Conservation (phyloP, 2,797 vertebrate genomes). For the Dermochelys coriacea region DNA sequence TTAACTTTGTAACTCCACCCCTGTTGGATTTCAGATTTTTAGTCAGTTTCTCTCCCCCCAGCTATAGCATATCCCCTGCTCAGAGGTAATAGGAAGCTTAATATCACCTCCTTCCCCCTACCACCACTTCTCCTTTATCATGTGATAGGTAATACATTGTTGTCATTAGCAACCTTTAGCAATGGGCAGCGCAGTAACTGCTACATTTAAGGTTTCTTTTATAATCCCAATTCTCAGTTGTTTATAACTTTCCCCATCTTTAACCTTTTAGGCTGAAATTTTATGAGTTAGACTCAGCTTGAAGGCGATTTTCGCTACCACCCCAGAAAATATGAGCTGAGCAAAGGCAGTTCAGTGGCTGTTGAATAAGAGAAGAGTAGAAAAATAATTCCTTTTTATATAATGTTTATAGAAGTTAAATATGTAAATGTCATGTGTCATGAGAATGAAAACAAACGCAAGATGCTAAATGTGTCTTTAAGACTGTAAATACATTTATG, state of each 20-base stretch:
- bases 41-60: background rate
- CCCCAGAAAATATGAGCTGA: background rate
- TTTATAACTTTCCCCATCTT: background rate
- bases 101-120: background rate
- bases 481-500: background rate
- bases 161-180: background rate
- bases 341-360: background rate
- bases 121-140: background rate
- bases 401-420: background rate
- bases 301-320: background rate
- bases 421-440: background rate
- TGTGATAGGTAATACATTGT: background rate
- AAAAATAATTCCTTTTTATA: background rate
- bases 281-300: background rate
- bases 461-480: background rate
- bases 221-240: background rate
- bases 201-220: background rate
- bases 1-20: background rate
- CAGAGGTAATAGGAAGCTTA: background rate
- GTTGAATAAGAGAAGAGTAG: background rate
- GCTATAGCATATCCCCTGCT: background rate
- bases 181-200: background rate
- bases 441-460: background rate
- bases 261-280: background rate
- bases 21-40: background rate